phyloP scores from a whole-genome alignment of 2,797 vertebrate genomes.

The Benthosema pterotum region DNA sequence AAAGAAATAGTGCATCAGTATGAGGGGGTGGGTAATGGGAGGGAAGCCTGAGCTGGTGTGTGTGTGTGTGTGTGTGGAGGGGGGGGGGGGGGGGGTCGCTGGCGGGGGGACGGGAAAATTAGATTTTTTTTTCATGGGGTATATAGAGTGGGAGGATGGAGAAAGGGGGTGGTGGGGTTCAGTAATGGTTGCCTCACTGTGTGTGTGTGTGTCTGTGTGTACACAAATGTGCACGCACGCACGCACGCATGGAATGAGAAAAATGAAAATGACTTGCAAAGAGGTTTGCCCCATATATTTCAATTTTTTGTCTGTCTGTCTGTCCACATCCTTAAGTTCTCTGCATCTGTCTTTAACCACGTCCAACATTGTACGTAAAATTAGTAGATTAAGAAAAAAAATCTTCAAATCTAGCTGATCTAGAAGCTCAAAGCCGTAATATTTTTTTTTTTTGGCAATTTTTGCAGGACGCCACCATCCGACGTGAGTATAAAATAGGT shows the following conservation, averaged over 20 bases:
- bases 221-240: constrained; percentile 50
- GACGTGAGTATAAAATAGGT: too few species aligned
- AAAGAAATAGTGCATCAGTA: constrained; percentile 76
- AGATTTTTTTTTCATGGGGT: constrained; percentile 78
- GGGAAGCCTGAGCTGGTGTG: constrained; percentile 59
- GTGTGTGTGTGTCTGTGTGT: constrained; percentile 48
- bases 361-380: not conserved
- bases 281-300: constrained; percentile 59
- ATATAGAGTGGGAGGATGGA: constrained; percentile 57
- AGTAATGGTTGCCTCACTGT: constrained; percentile 69
- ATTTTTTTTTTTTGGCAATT: too few species aligned
- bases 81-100: constrained; percentile 64
- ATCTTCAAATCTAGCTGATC: not conserved
- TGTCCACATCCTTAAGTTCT: constrained; percentile 54
- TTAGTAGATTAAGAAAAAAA: too few species aligned
- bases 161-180: constrained; percentile 55
- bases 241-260: constrained; percentile 67
- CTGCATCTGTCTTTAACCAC: constrained; percentile 53
- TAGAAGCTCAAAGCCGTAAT: too few species aligned
- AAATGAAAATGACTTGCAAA: constrained; percentile 76
- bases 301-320: constrained; percentile 45
- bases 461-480: too few species aligned
- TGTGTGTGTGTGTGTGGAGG: constrained; percentile 56
- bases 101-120: constrained; percentile 82
- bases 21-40: constrained; percentile 63